phyloP scores from a whole-genome alignment of 2,888 invertebrate species.

The Xestoiulus laeticollis region DNA sequence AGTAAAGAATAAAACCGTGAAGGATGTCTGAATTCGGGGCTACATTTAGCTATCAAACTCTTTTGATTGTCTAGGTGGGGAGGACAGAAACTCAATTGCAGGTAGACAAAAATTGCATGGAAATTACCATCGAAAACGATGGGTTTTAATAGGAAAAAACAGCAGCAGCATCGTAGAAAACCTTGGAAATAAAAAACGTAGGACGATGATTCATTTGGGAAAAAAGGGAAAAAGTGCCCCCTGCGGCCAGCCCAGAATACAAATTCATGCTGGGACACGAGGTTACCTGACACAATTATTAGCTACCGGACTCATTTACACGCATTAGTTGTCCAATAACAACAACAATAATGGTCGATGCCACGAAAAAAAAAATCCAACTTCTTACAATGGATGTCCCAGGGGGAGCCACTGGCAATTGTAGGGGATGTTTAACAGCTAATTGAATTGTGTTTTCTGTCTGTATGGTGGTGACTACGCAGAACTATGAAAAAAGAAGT shows the following conservation, averaged over 20 bases:
- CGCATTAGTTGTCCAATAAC: neutral
- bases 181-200: neutral
- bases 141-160: neutral
- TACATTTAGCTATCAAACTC: conserved; percentile 23
- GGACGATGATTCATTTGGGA: neutral
- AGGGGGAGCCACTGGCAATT: neutral
- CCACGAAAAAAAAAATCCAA: neutral
- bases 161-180: neutral
- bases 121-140: neutral
- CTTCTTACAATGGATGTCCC: neutral
- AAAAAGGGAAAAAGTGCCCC: neutral
- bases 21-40: conserved; percentile 1
- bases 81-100: neutral
- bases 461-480: neutral
- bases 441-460: neutral
- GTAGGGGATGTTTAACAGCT: neutral
- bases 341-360: neutral
- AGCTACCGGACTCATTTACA: conserved; percentile 8
- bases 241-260: conserved; percentile 4
- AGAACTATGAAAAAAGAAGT: neutral
- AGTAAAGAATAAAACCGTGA: neutral
- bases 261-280: neutral
- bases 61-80: neutral
- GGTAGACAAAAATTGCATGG: neutral
- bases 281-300: conserved; percentile 5